Conservation (phyloP, 2,888 invertebrate species). For the Busseola fusca region DNA sequence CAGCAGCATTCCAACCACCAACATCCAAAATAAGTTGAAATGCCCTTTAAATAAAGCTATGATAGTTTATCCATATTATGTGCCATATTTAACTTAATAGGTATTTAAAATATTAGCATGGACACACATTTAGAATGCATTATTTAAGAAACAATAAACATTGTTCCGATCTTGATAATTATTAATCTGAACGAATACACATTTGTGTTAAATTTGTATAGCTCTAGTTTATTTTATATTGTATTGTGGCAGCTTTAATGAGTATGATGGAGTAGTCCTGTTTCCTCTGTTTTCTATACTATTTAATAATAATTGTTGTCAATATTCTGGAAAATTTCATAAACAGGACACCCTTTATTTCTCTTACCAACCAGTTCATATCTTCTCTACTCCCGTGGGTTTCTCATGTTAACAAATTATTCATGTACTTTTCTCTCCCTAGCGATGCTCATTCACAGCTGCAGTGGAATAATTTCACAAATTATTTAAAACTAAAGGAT, state of each 20-base stretch:
- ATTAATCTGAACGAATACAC: constrained; percentile 1
- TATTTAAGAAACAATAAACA: constrained; percentile 2
- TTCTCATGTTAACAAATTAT: constrained; percentile 69
- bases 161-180: neutral
- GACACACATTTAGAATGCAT: neutral
- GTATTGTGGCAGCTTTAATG: constrained; percentile 16
- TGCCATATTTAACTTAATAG: neutral
- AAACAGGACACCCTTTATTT: constrained; percentile 85
- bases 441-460: constrained; percentile 84
- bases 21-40: constrained; percentile 9
- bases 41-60: constrained; percentile 10
- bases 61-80: neutral
- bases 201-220: constrained; percentile 1
- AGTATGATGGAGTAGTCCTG: constrained; percentile 56
- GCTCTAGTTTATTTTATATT: constrained; percentile 4
- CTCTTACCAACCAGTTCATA: constrained; percentile 81
- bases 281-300: constrained; percentile 54
- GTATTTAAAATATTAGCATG: neutral
- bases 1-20: constrained; percentile 11
- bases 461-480: constrained; percentile 87
- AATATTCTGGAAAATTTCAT: constrained; percentile 86
- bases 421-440: constrained; percentile 83
- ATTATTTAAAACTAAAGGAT: constrained; percentile 76
- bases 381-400: constrained; percentile 65
- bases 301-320: constrained; percentile 53